Conservation (phyloP, 2,797 vertebrate species). For the Acipenser oxyrinchus region DNA sequence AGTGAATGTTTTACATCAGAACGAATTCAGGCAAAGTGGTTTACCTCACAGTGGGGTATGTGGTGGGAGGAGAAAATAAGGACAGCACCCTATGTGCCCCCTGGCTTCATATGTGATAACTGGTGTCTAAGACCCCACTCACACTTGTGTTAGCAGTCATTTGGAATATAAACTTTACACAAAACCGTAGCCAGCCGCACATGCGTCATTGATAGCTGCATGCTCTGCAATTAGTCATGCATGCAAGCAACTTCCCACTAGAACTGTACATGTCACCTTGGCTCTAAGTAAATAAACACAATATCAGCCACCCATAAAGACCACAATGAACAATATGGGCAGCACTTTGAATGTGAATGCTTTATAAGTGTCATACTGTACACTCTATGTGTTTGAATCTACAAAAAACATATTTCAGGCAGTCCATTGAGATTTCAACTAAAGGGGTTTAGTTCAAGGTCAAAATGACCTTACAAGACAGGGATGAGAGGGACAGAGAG, state of each 20-base stretch:
- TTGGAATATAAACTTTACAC: too few relatives aligned
- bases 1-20: background rate
- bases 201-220: background rate
- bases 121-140: too few relatives aligned
- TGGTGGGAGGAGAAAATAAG: background rate
- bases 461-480: conserved; percentile 48
- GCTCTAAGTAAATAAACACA: background rate
- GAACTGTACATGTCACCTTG: background rate
- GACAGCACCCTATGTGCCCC: too few relatives aligned
- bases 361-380: too few relatives aligned
- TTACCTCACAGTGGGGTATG: background rate
- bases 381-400: too few relatives aligned
- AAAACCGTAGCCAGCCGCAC: background rate
- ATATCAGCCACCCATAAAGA: too few relatives aligned
- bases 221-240: background rate
- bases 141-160: background rate
- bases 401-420: too few relatives aligned
- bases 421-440: too few relatives aligned
- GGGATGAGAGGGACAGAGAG: too few relatives aligned
- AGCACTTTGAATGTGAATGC: too few relatives aligned
- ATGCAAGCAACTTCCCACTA: background rate
- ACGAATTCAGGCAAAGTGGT: background rate
- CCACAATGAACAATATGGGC: too few relatives aligned
- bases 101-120: too few relatives aligned
- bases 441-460: conserved; percentile 17